phyloP scores from a whole-genome alignment of 2,888 invertebrate species.

The Adela reaumurella region DNA sequence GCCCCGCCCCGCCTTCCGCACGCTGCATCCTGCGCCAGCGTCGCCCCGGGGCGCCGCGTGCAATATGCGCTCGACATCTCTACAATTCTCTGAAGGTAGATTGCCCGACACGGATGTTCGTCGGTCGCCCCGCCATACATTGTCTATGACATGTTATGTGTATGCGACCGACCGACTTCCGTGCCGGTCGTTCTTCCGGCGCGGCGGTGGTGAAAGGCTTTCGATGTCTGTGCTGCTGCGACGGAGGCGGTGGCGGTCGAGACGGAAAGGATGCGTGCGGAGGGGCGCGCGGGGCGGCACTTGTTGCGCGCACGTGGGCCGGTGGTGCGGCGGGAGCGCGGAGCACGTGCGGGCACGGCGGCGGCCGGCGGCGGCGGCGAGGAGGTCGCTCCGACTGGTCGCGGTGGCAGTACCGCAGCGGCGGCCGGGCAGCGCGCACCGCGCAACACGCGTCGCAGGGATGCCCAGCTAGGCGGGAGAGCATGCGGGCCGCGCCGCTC shows the following conservation, averaged over 20 bases:
- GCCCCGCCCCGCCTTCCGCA: too few relatives aligned
- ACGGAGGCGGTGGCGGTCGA: not conserved
- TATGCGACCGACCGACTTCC: too few relatives aligned
- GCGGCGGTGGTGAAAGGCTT: not conserved
- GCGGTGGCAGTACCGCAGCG: constrained; percentile 16
- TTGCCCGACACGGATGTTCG: too few relatives aligned
- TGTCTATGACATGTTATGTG: too few relatives aligned
- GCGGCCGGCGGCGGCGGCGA: constrained; percentile 22
- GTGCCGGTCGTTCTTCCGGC: constrained; percentile 12
- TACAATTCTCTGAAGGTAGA: too few relatives aligned
- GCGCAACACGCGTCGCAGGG: constrained; percentile 17
- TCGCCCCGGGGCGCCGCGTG: too few relatives aligned
- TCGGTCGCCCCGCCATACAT: too few relatives aligned
- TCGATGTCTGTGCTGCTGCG: not conserved
- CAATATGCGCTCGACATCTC: too few relatives aligned
- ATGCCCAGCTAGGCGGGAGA: constrained; percentile 26
- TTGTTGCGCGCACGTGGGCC: constrained; percentile 17
- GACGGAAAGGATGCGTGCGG: not conserved
- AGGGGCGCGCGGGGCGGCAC: constrained; percentile 12
- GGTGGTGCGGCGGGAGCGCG: constrained; percentile 16
- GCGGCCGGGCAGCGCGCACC: constrained; percentile 26
- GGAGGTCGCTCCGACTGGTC: constrained; percentile 16
- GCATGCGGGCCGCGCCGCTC: constrained; percentile 46
- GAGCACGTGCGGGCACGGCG: constrained; percentile 8
- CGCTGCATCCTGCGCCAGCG: too few relatives aligned